Base-by-base conservation (phyloP, 1,140 invertebrate genomes). In the Lepidurus apus region DNA sequence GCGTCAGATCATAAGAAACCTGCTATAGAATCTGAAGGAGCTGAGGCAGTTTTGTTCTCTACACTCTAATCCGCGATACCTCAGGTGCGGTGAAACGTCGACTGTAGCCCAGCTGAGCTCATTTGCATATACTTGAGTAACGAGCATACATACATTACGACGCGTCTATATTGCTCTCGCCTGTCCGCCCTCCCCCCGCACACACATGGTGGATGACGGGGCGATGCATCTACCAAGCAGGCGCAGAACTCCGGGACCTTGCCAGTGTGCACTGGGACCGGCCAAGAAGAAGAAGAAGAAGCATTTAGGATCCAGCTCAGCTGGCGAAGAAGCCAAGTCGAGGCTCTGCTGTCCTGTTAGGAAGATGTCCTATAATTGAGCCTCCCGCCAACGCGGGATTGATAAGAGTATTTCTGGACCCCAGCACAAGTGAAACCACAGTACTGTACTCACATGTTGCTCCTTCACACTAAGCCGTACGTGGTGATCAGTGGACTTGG, bases 91-190 rank as follows among this genome's bases (percentile, higher is more conserved):
- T 65, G 34, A 65, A 65, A 21, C 21, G 53, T 65, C 53, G 53
- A 21, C 53, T n/a, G 53, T 7, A 65, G 53, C 17, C 53, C 13
- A 21, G 53, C 53, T 65, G 9, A 65, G 53, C 53, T 65, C 53
- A 65, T 65, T 65, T 65, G 21, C 53, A 65, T 65, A 65, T 65
- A 65, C 21, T 65, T 65, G 53, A n/a, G 53, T 65, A 65, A 65
- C 34, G 53, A 21, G n/a, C 21, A 7, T 65, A n/a, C 34, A 65
- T 65, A 65, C 53, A 65, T 34, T 34, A 34, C 53, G 17, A 65
- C 53, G 17, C 53, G 53, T 17, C 3, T 21, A 65, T 65, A 11
- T n/a, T 21, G 53, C 21, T n/a, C 21, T 65, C 17, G 53, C 17
- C 53, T 21, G 53, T n/a, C 21, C 4, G 7, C 17, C 6, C n/a